A percentile compares a stretch with the other conserved stretches of the same genome.
Conservation (phyloP, 53 echinoderm and acorn worm species). For the Zoroaster sp. region DNA sequence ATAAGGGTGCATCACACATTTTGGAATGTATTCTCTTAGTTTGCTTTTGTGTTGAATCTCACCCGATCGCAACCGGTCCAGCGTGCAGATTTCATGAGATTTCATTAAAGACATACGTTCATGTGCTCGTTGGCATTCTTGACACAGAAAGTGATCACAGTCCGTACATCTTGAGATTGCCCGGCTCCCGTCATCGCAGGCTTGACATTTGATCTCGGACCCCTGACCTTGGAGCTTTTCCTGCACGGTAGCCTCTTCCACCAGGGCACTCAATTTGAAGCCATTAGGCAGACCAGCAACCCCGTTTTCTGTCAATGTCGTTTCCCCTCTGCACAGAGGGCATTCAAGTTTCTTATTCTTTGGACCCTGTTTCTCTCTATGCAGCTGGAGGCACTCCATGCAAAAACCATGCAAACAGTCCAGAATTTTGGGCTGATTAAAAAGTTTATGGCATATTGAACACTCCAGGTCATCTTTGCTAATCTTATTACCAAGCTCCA, state of each 20-base stretch:
- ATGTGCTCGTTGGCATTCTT: slow-evolving; percentile 27
- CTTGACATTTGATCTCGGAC: not conserved
- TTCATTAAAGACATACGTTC: not conserved
- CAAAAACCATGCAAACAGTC: not conserved
- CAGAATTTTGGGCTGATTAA: not conserved
- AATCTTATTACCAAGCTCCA: no score
- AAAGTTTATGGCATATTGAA: not conserved
- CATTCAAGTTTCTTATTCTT: not conserved
- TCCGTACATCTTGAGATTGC: not conserved
- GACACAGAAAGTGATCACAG: slow-evolving; percentile 30
- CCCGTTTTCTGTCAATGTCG: not conserved
- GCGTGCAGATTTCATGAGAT: not conserved
- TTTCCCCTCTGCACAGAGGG: not conserved
- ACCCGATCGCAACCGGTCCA: not conserved
- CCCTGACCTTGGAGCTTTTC: not conserved
- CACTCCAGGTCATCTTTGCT: not conserved
- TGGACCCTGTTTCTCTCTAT: not conserved
- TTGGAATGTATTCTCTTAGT: not conserved
- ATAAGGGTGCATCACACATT: not conserved
- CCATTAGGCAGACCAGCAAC: not conserved
- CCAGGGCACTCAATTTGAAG: not conserved
- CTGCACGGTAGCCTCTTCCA: not conserved
- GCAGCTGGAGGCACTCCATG: not conserved
- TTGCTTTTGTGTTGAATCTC: not conserved
- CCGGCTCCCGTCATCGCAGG: not conserved